phyloP scores from a whole-genome alignment of 2,797 vertebrate species.

The Melanotaenia pygmaea region DNA sequence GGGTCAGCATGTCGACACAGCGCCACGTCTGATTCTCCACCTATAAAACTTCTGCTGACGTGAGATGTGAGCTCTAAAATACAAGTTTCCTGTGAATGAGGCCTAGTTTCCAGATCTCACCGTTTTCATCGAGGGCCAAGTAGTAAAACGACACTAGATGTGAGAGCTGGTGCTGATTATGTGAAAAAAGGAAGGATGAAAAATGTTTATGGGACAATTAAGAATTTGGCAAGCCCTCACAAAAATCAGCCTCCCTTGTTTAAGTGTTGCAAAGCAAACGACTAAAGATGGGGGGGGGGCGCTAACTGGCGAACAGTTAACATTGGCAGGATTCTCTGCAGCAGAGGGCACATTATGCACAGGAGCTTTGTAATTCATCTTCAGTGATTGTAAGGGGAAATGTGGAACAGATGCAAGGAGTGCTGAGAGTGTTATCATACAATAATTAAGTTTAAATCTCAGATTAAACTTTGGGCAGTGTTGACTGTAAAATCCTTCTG shows the following conservation, averaged over 20 bases:
- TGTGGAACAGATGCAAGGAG: conserved; percentile 43
- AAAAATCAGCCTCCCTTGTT: conserved; percentile 54
- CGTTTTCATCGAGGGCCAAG: conserved; percentile 68
- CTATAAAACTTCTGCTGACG: conserved; percentile 38
- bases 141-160: conserved; percentile 68
- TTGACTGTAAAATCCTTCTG: conserved; percentile 26
- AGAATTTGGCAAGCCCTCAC: conserved; percentile 65
- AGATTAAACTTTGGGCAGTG: conserved; percentile 30
- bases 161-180: conserved; percentile 57
- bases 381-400: conserved; percentile 43
- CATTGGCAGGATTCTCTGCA: conserved; percentile 35
- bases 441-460: conserved; percentile 45
- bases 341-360: conserved; percentile 35
- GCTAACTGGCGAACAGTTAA: conserved; percentile 44
- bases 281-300: conserved; percentile 21
- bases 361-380: conserved; percentile 35
- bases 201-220: conserved; percentile 76
- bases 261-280: conserved; percentile 50
- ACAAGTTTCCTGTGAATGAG: conserved; percentile 41
- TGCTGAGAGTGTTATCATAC: conserved; percentile 46
- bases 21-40: conserved; percentile 42
- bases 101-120: conserved; percentile 57
- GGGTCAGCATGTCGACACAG: conserved; percentile 57
- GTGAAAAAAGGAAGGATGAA: conserved; percentile 43
- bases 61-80: conserved; percentile 37